phyloP scores from a whole-genome alignment of 2,113 vertebrate genomes.

The Podarcis cretensis region DNA sequence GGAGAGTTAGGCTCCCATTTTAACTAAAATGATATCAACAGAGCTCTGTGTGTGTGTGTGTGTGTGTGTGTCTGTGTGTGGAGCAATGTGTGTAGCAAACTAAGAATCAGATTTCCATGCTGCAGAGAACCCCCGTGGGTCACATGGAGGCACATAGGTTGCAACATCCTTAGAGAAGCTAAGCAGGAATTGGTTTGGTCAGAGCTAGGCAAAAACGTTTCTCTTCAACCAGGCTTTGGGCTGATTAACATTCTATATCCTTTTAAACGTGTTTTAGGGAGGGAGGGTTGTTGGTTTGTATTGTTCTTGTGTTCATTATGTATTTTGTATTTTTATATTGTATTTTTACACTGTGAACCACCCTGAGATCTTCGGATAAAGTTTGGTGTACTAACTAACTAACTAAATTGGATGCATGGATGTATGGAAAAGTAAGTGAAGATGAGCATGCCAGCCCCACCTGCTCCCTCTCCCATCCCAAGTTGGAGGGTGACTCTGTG shows the following conservation, averaged over 20 bases:
- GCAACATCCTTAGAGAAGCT: background rate
- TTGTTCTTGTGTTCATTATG: no score
- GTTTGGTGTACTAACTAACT: no score
- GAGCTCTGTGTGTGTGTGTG: background rate
- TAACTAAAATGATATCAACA: slow-evolving; percentile 7
- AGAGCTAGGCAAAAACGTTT: background rate
- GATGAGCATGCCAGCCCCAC: background rate
- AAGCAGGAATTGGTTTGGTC: background rate
- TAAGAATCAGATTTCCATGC: background rate
- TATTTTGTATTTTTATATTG: no score
- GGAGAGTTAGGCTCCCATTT: slow-evolving; percentile 22
- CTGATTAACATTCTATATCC: no score
- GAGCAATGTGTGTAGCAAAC: background rate
- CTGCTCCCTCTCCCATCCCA: background rate
- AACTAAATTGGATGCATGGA: no score
- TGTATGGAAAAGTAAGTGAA: background rate
- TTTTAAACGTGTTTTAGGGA: no score
- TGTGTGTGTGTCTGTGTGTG: background rate
- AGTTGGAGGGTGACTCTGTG: background rate
- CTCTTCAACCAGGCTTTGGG: no score
- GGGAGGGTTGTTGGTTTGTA: no score
- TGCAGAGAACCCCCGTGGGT: background rate
- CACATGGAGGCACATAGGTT: background rate
- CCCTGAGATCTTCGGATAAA: no score
- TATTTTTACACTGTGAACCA: no score